Evolutionary conservation across 2,888 invertebrate genomes (phyloP), one percentile per base, ranked within the genome.

Genomic region (Synanthedon myopaeformis): DNA sequence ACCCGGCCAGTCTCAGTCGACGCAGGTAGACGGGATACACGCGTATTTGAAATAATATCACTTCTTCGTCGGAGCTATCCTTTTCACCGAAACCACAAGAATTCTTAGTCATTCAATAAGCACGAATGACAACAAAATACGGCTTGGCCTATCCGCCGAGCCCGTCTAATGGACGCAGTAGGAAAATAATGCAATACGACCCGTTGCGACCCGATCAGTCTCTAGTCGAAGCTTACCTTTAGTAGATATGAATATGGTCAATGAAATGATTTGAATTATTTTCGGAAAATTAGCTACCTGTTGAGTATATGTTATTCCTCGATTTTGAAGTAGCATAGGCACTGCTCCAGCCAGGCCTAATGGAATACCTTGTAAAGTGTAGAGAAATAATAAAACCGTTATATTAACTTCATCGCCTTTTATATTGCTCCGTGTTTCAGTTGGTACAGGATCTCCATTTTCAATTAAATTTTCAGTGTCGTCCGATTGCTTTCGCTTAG

Each of bases 321-420:
- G 91, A 76, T 97, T 96, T 74, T 97, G 96, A 54, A 99, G 88
- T 53, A 99, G 90, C 94, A 99, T 96, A 0, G 99, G 99, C 63
- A 99, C 93, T 35, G 98, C 96, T 17, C 95, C 94, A 49, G 96
- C 96, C 35, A 99, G 83, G 1, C 99, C 99, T 3, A 99, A 84
- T 0, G 99, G 99, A 74, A 96, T 94, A 5, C 99, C 99, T 90
- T 97, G 96, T 19, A 99, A 89, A 49, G 99, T 90, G 74, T 99
- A 99, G 4, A 99, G 89, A 76, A 98, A 96, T 60, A 98, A 90
- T 51, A 99, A 88, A 56, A 99, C 90, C 12, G 93, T 91, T 62
- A 98, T 95, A 73, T 96, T 98, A 53, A 89, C 75, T 66, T 91
- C 90, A 79, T 96, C 96, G 12, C 95, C 95, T 66, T 90, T 90